phyloP scores from a whole-genome alignment of 2,888 invertebrate species.

The Thysanoteuthis rhombus region DNA sequence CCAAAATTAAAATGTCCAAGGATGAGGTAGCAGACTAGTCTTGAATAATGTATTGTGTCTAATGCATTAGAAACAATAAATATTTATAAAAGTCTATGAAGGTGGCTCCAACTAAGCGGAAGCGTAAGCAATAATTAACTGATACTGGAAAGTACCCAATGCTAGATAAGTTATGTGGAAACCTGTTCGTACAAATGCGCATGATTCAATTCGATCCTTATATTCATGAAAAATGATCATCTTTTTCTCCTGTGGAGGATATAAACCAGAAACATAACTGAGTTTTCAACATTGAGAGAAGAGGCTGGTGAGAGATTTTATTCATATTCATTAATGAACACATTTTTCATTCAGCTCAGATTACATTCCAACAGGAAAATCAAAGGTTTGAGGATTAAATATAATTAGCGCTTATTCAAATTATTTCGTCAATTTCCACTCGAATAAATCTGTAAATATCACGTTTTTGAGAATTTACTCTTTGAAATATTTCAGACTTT shows the following conservation, averaged over 20 bases:
- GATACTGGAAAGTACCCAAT: background rate
- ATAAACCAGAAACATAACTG: background rate
- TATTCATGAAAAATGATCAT: background rate
- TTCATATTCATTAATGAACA: background rate
- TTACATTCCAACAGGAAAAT: background rate
- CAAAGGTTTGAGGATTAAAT: background rate
- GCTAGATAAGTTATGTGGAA: background rate
- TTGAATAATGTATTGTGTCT: background rate
- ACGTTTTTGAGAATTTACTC: background rate
- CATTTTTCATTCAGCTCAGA: background rate
- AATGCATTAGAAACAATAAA: background rate
- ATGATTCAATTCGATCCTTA: background rate
- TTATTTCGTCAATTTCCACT: background rate
- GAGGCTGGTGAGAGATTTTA: background rate
- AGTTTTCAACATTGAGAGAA: background rate
- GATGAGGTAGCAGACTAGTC: background rate
- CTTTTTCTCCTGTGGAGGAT: background rate
- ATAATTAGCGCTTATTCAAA: background rate
- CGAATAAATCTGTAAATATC: background rate
- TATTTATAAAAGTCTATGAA: background rate
- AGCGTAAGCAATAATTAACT: background rate
- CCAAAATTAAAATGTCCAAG: background rate
- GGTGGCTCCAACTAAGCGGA: background rate
- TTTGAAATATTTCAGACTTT: background rate
- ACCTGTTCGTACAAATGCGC: background rate